A percentile compares a stretch with the other conserved stretches of the same genome.
phyloP scores from a whole-genome alignment of 2,113 vertebrate species.

The Chionomys nivalis region DNA sequence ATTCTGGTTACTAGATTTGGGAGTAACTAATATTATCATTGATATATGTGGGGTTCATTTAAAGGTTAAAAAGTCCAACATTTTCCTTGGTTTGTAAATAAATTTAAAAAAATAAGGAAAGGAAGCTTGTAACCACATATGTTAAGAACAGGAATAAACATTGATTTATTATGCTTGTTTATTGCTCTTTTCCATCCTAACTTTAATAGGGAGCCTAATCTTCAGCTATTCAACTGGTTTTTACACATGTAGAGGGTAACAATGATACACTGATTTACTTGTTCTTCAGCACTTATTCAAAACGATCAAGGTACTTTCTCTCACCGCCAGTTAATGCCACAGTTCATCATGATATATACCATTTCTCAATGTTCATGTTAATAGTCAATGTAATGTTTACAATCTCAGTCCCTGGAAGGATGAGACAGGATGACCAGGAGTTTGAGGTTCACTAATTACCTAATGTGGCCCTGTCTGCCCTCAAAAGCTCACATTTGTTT shows the following conservation, averaged over 20 bases:
- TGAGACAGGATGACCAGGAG: background rate
- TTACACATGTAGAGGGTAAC: background rate
- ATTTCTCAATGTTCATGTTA: constrained; percentile 30
- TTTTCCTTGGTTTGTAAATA: background rate
- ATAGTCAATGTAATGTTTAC: background rate
- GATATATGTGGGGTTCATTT: background rate
- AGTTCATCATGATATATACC: constrained; percentile 17
- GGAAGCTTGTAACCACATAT: background rate
- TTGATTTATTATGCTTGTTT: background rate
- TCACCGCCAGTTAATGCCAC: background rate
- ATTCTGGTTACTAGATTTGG: background rate
- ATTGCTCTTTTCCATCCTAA: background rate
- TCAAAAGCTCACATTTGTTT: no score
- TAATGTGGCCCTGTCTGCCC: background rate
- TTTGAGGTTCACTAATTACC: background rate
- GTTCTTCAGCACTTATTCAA: background rate
- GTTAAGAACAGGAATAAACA: constrained; percentile 5
- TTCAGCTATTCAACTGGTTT: constrained; percentile 28
- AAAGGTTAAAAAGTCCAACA: background rate
- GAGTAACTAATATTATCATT: background rate
- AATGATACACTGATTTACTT: background rate
- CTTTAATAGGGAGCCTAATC: background rate
- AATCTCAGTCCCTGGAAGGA: background rate
- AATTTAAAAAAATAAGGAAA: background rate
- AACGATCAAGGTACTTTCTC: background rate